phyloP scores from a whole-genome alignment of 2,113 vertebrate species.

The Eurypyga helias region DNA sequence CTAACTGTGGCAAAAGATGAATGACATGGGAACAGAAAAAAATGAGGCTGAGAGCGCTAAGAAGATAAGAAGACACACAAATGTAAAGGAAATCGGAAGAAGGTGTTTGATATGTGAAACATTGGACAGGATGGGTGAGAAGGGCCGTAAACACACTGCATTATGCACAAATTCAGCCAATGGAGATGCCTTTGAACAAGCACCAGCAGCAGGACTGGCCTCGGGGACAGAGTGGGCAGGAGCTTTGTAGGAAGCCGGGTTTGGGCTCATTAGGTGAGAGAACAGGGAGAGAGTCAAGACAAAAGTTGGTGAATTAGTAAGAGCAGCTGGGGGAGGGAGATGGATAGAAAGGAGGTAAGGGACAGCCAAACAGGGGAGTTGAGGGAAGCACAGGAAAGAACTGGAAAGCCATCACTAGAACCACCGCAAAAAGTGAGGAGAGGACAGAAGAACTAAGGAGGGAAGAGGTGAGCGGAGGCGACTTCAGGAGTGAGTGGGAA shows the following conservation, averaged over 20 bases:
- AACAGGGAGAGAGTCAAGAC: not conserved
- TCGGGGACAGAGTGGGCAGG: too few species aligned
- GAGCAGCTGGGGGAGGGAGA: not conserved
- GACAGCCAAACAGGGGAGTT: not conserved
- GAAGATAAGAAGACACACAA: not conserved
- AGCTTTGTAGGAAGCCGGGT: not conserved
- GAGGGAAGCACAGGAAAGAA: not conserved
- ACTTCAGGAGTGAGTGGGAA: not conserved
- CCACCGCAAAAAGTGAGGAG: rapidly evolving
- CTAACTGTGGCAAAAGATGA: not conserved
- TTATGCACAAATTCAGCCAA: rapidly evolving
- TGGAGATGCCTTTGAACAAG: not conserved
- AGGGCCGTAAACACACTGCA: not conserved
- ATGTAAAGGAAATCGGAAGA: not conserved
- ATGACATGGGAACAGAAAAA: not conserved
- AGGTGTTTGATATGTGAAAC: not conserved
- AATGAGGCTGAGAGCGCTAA: not conserved
- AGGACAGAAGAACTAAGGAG: not conserved
- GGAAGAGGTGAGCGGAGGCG: not conserved
- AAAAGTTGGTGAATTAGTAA: not conserved
- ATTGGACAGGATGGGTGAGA: not conserved
- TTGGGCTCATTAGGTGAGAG: not conserved
- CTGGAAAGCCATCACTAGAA: rapidly evolving
- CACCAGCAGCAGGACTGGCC: not conserved
- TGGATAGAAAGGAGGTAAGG: not conserved